These are phyloP conservation scores for Cerastoderma edule DNA, from an alignment of 2,888 invertebrate species.

Conservation along the genomic window DNA sequence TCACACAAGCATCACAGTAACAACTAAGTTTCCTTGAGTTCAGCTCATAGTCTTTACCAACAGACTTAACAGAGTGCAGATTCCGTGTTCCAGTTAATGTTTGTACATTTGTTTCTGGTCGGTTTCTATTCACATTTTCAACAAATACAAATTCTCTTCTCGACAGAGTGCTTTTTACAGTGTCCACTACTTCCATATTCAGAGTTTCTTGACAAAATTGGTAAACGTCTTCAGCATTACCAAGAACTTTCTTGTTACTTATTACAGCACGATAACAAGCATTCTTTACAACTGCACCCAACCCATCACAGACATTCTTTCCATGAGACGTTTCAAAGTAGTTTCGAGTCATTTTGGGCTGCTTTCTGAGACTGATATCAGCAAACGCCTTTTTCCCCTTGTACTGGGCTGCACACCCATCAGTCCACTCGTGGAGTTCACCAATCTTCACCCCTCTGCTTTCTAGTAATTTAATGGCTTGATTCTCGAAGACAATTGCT, in stretches of 20 bases:
- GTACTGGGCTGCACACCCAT: constrained; percentile 24
- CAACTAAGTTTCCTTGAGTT: constrained; percentile 15
- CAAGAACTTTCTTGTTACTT: constrained; percentile 25
- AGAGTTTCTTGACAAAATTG: constrained; percentile 23
- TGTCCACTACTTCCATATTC: neutral
- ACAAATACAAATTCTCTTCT: constrained; percentile 2
- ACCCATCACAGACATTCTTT: constrained; percentile 22
- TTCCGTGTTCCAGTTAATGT: constrained; percentile 16
- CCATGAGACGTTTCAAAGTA: constrained; percentile 45
- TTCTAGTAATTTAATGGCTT: constrained; percentile 3
- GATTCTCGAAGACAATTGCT: constrained; percentile 21
- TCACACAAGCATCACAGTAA: constrained; percentile 17
- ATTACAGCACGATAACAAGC: constrained; percentile 34
- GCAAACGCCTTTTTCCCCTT: constrained; percentile 16
- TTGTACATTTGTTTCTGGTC: constrained; percentile 6
- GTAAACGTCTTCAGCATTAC: constrained; percentile 25
- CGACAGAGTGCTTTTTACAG: neutral
- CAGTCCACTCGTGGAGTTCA: constrained; percentile 10
- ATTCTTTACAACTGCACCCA: constrained; percentile 35
- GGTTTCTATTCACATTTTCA: neutral
- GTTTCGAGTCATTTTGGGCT: constrained; percentile 14
- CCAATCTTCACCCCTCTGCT: constrained; percentile 11
- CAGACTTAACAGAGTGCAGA: constrained; percentile 16
- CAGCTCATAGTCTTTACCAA: constrained; percentile 25
- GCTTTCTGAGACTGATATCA: constrained; percentile 19